Conservation (phyloP, 2,113 vertebrate species). For the Zosterops hypoxanthus region DNA sequence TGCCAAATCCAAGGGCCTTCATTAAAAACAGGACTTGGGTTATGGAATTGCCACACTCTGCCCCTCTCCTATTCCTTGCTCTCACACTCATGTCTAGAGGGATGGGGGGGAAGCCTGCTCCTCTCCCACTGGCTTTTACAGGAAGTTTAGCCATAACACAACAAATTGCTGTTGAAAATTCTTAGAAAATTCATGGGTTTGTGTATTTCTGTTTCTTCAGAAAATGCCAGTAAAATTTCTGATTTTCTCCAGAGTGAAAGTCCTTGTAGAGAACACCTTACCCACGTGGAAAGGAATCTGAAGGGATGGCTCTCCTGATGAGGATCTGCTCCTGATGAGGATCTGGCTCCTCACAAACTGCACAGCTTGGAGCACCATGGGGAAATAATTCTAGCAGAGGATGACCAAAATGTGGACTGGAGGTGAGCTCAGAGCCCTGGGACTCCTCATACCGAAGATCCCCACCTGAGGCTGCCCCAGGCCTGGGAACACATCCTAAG, state of each 20-base stretch:
- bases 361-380: no score
- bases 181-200: background rate
- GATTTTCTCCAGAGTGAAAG: background rate
- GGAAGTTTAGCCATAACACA: background rate
- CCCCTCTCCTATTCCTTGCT: background rate
- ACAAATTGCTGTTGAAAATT: background rate
- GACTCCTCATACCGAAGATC: background rate
- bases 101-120: background rate
- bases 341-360: background rate
- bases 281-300: background rate
- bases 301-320: background rate
- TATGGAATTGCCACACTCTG: background rate
- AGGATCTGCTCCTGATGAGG: background rate
- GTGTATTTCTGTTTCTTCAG: background rate
- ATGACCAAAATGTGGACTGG: rapidly evolving
- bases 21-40: background rate
- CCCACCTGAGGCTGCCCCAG: background rate
- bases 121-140: background rate
- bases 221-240: background rate
- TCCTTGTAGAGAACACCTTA: background rate
- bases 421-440: background rate
- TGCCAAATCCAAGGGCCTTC: background rate
- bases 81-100: background rate
- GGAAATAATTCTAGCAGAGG: background rate
- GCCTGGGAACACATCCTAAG: background rate